Evolutionary conservation across 2,888 invertebrate genomes (phyloP).

Genomic region (Lobophora halterata): DNA sequence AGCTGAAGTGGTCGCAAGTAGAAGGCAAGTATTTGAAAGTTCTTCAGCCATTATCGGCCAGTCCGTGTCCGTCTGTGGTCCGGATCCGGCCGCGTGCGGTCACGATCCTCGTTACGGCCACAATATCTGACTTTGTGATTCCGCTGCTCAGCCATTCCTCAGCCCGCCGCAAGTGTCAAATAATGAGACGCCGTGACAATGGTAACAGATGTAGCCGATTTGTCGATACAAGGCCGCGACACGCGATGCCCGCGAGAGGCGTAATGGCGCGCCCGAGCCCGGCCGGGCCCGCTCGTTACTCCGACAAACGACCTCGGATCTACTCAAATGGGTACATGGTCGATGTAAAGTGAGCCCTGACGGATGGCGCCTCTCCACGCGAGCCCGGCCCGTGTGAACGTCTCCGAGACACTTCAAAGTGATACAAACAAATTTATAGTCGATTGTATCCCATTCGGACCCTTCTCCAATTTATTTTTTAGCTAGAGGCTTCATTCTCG

Average conservation of each 20-base stretch:
- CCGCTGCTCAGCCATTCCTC: constrained; percentile 9
- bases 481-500: constrained; percentile 18
- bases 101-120: constrained; percentile 40
- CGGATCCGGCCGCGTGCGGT: constrained; percentile 24
- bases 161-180: constrained; percentile 30
- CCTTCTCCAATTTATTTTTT: constrained; percentile 33
- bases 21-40: no score
- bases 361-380: constrained; percentile 17
- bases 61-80: constrained; percentile 19
- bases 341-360: constrained; percentile 24
- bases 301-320: constrained; percentile 25
- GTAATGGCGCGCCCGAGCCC: constrained; percentile 19
- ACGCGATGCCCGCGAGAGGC: constrained; percentile 26
- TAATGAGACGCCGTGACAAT: constrained; percentile 44
- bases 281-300: constrained; percentile 30
- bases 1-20: constrained; percentile 14
- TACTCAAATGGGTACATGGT: constrained; percentile 27
- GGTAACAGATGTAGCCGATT: constrained; percentile 33
- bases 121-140: constrained; percentile 38
- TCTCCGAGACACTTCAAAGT: constrained; percentile 23
- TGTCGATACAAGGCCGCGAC: constrained; percentile 34
- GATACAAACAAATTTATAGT: constrained; percentile 22
- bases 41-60: constrained; percentile 6
- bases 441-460: constrained; percentile 26
- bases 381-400: constrained; percentile 24